Conservation (phyloP, 2,888 invertebrate species). For the Epinotia nisella region DNA sequence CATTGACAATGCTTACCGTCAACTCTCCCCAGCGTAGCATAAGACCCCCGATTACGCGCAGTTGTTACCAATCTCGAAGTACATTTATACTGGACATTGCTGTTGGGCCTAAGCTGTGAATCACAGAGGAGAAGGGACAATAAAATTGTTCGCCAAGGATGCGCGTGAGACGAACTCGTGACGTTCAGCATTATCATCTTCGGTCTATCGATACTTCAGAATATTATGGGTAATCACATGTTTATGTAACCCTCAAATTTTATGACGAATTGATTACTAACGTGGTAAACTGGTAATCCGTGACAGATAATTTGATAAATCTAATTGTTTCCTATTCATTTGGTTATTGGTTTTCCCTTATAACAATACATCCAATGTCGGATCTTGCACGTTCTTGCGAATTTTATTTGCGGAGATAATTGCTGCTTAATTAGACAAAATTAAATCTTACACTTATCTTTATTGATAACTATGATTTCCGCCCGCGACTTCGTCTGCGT, state of each 20-base stretch:
- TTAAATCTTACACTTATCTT: no score
- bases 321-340: slow-evolving; percentile 33
- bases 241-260: slow-evolving; percentile 23
- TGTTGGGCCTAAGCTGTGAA: background rate
- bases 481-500: no score
- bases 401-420: background rate
- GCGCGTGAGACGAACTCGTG: slow-evolving; percentile 73
- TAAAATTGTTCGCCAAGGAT: slow-evolving; percentile 71
- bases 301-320: slow-evolving; percentile 24
- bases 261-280: slow-evolving; percentile 11
- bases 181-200: slow-evolving; percentile 60
- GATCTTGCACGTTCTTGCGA: background rate
- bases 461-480: background rate
- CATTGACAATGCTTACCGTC: background rate
- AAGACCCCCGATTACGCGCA: background rate
- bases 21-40: background rate
- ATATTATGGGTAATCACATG: slow-evolving; percentile 19
- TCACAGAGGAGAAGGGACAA: slow-evolving; percentile 71
- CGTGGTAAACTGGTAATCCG: slow-evolving; percentile 18
- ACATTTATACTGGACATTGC: background rate
- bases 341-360: slow-evolving; percentile 26
- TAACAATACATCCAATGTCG: slow-evolving; percentile 15
- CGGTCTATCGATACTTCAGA: slow-evolving; percentile 49
- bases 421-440: background rate
- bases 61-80: background rate